phyloP scores from a whole-genome alignment of 2,113 vertebrate species.

The Colaptes auratus region DNA sequence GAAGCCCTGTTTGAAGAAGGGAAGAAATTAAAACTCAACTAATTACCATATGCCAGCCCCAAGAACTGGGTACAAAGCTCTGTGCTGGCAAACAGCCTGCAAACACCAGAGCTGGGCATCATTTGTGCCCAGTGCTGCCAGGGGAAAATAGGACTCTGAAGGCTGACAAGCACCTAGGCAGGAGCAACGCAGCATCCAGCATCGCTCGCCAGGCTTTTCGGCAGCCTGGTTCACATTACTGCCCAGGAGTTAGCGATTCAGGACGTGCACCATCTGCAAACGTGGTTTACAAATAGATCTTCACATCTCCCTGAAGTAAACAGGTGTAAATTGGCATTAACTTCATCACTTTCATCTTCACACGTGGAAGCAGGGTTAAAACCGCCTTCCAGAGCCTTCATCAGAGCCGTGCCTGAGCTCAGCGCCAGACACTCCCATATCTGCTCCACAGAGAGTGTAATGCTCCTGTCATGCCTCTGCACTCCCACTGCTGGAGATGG shows the following conservation, averaged over 20 bases:
- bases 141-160: neutral
- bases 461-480: neutral
- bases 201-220: neutral
- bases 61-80: neutral
- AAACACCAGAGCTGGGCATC: neutral
- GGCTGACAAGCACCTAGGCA: rapidly evolving
- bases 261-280: neutral
- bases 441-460: neutral
- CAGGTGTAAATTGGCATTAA: constrained; percentile 5
- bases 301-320: neutral
- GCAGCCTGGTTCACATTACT: neutral
- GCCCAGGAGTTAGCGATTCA: neutral
- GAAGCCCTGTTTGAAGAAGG: constrained; percentile 2
- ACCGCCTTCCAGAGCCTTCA: neutral
- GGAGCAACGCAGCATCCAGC: neutral
- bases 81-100: neutral
- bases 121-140: neutral
- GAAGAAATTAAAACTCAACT: neutral
- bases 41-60: neutral
- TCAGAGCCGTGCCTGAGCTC: neutral
- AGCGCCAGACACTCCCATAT: rapidly evolving
- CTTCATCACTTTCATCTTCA: neutral
- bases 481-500: neutral
- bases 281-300: rapidly evolving
- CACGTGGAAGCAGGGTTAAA: neutral